Evolutionary conservation across 1,140 invertebrate genomes (phyloP).

Genomic region (Eubasilissa regina): DNA sequence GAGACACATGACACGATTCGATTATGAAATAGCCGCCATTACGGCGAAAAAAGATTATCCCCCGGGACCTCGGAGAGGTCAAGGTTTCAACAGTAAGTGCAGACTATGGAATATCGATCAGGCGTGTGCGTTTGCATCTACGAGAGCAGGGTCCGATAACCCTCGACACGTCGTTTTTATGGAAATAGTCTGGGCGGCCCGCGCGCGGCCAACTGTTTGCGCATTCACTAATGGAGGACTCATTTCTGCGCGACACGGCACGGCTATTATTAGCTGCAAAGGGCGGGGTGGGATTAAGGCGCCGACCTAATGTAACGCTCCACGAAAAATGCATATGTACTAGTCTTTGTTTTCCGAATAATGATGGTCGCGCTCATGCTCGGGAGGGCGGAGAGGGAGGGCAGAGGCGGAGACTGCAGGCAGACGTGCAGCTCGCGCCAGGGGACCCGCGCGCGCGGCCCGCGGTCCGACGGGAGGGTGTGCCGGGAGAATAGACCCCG

Average conservation of each 20-base stretch:
- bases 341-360: too few relatives aligned
- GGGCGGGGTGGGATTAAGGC: too few relatives aligned
- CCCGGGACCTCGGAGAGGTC: conserved; percentile 10
- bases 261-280: too few relatives aligned
- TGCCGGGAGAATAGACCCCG: too few relatives aligned
- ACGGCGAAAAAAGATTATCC: background rate
- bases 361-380: too few relatives aligned
- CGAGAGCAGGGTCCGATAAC: conserved; percentile 19
- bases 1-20: background rate
- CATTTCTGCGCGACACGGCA: too few relatives aligned
- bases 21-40: conserved; percentile 7
- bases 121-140: background rate
- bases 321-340: too few relatives aligned
- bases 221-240: too few relatives aligned
- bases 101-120: conserved; percentile 10
- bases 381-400: too few relatives aligned
- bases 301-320: too few relatives aligned
- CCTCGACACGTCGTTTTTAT: background rate
- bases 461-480: background rate
- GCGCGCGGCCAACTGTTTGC: too few relatives aligned
- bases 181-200: too few relatives aligned
- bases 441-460: background rate
- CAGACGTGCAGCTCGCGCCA: background rate
- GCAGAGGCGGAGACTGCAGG: background rate
- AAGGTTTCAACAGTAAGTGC: conserved; percentile 28